These are phyloP conservation scores for Nemoura dubitans DNA, from an alignment of 2,888 invertebrate genomes.

Conservation along the genomic window DNA sequence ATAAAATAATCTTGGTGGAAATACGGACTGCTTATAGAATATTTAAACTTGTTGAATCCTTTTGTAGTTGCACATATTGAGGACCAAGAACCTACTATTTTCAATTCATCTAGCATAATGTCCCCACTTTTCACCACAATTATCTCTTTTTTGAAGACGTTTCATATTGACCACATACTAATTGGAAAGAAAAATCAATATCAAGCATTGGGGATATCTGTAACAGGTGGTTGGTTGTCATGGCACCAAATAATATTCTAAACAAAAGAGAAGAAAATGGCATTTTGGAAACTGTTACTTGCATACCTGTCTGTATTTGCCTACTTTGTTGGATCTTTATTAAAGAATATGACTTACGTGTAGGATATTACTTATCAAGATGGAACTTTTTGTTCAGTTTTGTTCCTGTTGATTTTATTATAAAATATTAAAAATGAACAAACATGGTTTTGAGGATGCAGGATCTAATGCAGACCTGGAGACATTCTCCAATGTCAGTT, in stretches of 20 bases:
- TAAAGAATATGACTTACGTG: background rate
- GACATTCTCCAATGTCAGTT: background rate
- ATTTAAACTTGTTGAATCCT: too few species aligned
- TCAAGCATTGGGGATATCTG: background rate
- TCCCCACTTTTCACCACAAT: too few species aligned
- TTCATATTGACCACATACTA: background rate
- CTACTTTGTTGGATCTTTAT: background rate
- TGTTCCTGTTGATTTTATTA: background rate
- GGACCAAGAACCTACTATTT: too few species aligned
- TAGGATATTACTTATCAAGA: background rate
- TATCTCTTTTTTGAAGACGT: too few species aligned
- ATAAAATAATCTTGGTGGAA: too few species aligned
- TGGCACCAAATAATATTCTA: background rate
- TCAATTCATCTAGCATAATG: too few species aligned
- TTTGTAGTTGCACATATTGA: too few species aligned
- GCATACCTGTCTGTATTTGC: too few species aligned
- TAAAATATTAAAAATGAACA: background rate
- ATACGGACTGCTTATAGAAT: too few species aligned
- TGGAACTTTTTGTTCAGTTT: background rate
- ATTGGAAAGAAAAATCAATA: background rate
- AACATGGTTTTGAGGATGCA: background rate
- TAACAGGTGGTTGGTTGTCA: background rate
- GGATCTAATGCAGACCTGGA: background rate
- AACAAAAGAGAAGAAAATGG: background rate
- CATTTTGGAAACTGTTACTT: background rate